Base-by-base conservation (phyloP, 2,888 invertebrate species). In the Parnassius smintheus region DNA sequence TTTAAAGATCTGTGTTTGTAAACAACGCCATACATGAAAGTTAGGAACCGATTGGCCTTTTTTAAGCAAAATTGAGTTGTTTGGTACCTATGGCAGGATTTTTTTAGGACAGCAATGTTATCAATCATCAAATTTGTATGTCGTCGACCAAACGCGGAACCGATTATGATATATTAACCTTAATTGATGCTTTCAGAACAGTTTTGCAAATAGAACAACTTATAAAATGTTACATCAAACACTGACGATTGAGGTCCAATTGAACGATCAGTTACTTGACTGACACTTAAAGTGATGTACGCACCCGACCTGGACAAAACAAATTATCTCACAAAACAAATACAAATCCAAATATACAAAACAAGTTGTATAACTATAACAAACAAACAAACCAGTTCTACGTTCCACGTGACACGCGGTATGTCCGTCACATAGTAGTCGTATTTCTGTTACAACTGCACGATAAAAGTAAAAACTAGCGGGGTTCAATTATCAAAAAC, bases 401-500 rank as follows among this genome's bases (percentile, higher is more conserved):
- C 67, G 69, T 73, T 70, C 70, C 68, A 61, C 67, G 63, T 67
- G 58, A 74, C 70, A 69, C 74, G 67, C 75, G 72, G 78, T 83
- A 85, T 82, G 77, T 81, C 74, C 75, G 82, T 82, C 76, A 72
- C 74, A 74, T 71, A 68, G 74, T 73, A 18, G 18, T 18, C 18
- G 18, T 18, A 74, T 72, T 69, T 69, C 65, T 70, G 74, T 75
- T 80, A 72, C 75, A 69, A 71, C 68, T 70, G 72, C 72, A 69
- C 72, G 75, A 80, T 81, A 85, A 83, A 85, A 84, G 81, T 83
- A 83, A 86, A 83, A 84, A 76, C 81, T 75, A 72, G 73, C 73
- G 74, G 74, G 76, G 79, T 79, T 81, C 85, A 83, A 88, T 87
- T 86, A 88, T 84, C 82, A 84, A 85, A 88, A 86, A 82, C 83